phyloP scores from a whole-genome alignment of 1,140 invertebrate species.

The Diorhabda carinulata region DNA sequence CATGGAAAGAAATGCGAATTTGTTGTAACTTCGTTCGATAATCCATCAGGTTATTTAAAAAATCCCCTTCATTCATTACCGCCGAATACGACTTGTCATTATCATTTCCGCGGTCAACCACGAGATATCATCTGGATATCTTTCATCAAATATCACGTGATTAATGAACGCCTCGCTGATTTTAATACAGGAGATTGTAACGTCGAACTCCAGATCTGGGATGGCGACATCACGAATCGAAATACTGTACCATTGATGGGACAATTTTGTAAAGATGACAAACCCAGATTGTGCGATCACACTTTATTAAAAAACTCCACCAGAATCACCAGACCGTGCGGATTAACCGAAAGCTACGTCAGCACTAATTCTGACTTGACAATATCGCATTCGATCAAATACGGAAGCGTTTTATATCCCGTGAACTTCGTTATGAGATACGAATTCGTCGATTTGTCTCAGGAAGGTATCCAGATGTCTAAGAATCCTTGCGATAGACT shows the following conservation, averaged over 20 bases:
- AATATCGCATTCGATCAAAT: slow-evolving; percentile 67
- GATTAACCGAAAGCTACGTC: slow-evolving; percentile 72
- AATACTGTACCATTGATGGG: slow-evolving; percentile 60
- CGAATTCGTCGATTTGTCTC: slow-evolving; percentile 68
- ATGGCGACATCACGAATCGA: slow-evolving; percentile 54
- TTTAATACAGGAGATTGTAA: slow-evolving; percentile 68
- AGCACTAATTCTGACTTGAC: slow-evolving; percentile 67
- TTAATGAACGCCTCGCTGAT: slow-evolving; percentile 58
- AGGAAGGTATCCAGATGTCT: slow-evolving; percentile 58
- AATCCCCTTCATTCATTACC: slow-evolving; percentile 78
- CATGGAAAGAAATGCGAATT: slow-evolving; percentile 72
- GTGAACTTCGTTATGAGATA: slow-evolving; percentile 73
- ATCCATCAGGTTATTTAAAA: slow-evolving; percentile 68
- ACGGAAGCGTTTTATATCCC: slow-evolving; percentile 73
- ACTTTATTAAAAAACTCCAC: slow-evolving; percentile 70
- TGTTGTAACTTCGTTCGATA: slow-evolving; percentile 69
- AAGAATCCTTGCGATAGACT: slow-evolving; percentile 59
- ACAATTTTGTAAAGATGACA: slow-evolving; percentile 72
- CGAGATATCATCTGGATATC: slow-evolving; percentile 77
- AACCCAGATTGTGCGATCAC: slow-evolving; percentile 69
- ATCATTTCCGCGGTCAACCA: slow-evolving; percentile 72
- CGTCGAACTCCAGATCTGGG: slow-evolving; percentile 70
- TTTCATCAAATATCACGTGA: slow-evolving; percentile 76
- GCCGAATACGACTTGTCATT: slow-evolving; percentile 81
- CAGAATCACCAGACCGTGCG: slow-evolving; percentile 68